These are phyloP conservation scores for Germaria angustata DNA, from an alignment of 2,888 invertebrate genomes.

Conservation along the genomic window DNA sequence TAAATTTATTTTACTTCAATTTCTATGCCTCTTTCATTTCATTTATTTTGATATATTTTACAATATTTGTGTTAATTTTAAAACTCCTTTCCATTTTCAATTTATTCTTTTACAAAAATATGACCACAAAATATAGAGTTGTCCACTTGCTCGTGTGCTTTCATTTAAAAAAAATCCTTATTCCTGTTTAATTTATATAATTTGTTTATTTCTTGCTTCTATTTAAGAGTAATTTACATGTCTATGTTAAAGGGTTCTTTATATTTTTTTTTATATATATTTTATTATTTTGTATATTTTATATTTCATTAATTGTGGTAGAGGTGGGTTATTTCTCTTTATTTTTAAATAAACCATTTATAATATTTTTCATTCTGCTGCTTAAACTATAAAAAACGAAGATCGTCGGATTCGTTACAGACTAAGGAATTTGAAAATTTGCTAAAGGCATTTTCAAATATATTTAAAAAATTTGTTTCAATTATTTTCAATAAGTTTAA, in stretches of 20 bases:
- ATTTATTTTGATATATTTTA: conserved; percentile 5
- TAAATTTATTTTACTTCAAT: conserved; percentile 8
- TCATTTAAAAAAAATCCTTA: conserved; percentile 38
- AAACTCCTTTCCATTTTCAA: conserved; percentile 28
- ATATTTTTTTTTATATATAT: neutral
- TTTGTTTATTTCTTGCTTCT: conserved; percentile 7
- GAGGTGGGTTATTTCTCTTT: conserved; percentile 77
- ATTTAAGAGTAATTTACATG: conserved; percentile 31
- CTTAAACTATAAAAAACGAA: conserved; percentile 69
- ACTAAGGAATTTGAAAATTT: neutral
- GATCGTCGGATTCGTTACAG: conserved; percentile 71
- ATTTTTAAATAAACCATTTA: conserved; percentile 36
- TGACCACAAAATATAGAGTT: conserved; percentile 59
- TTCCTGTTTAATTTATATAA: conserved; percentile 9
- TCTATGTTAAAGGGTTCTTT: neutral
- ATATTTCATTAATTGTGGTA: conserved; percentile 71
- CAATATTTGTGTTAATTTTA: conserved; percentile 10
- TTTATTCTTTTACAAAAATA: conserved; percentile 57
- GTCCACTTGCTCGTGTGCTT: conserved; percentile 1
- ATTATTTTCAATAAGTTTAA: too few relatives aligned
- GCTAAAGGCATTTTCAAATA: neutral
- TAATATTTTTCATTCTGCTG: conserved; percentile 55
- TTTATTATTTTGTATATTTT: conserved; percentile 23
- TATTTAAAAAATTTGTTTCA: too few relatives aligned
- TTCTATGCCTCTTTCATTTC: conserved; percentile 22